These are phyloP conservation scores for Drosophila chauvacae DNA, from an alignment of 1,140 invertebrate genomes.

Conservation along the genomic window DNA sequence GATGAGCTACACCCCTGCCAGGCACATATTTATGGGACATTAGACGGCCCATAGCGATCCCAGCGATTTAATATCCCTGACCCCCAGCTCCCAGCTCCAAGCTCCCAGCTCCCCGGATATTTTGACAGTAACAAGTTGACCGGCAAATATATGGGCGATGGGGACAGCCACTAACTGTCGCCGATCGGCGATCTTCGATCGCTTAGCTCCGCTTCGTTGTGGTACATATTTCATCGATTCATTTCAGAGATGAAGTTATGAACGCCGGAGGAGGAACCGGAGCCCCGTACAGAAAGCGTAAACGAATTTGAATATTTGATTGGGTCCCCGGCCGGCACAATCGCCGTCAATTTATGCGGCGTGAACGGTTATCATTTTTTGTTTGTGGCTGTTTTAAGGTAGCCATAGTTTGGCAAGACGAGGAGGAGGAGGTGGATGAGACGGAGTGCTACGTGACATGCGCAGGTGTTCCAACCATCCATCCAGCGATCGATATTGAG, in stretches of 20 bases:
- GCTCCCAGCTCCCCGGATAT: slow-evolving; percentile 40
- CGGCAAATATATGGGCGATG: slow-evolving; percentile 67
- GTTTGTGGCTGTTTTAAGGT: slow-evolving; percentile 53
- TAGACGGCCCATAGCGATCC: slow-evolving; percentile 59
- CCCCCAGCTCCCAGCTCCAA: background rate
- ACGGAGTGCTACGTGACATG: slow-evolving; percentile 64
- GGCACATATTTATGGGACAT: slow-evolving; percentile 74
- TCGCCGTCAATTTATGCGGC: slow-evolving; percentile 77
- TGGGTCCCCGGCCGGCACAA: slow-evolving; percentile 54
- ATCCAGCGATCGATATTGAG: slow-evolving; percentile 40
- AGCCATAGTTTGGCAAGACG: slow-evolving; percentile 51
- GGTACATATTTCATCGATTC: slow-evolving; percentile 82
- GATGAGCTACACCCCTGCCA: slow-evolving; percentile 54
- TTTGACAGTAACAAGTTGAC: slow-evolving; percentile 81
- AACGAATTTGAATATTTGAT: slow-evolving; percentile 79
- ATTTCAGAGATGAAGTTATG: slow-evolving; percentile 82
- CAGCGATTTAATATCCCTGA: background rate
- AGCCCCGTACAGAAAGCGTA: slow-evolving; percentile 27
- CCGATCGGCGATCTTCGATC: slow-evolving; percentile 36
- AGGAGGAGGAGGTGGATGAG: slow-evolving; percentile 11
- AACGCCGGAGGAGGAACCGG: slow-evolving; percentile 56
- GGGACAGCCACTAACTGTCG: slow-evolving; percentile 55
- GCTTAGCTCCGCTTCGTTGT: slow-evolving; percentile 53
- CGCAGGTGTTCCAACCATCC: slow-evolving; percentile 63
- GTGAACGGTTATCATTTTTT: slow-evolving; percentile 74